Evolutionary conservation across 2,797 vertebrate species (phyloP).

Genomic region (Anas bahamensis): DNA sequence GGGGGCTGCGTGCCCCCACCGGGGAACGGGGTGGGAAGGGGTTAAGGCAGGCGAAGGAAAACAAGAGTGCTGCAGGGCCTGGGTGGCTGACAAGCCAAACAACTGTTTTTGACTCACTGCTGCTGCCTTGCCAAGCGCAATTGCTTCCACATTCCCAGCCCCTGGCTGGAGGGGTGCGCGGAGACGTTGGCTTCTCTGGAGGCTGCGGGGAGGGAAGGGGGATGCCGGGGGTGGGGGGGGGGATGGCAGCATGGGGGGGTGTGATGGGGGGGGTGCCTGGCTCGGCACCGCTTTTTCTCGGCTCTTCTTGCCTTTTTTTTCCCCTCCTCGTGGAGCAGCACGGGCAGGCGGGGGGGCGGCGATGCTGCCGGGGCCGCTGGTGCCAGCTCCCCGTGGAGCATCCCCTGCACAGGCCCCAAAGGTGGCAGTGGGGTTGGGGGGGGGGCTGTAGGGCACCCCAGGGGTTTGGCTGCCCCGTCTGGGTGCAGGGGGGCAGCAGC

Average conservation of each 20-base stretch:
- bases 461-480: background rate
- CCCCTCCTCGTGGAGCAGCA: background rate
- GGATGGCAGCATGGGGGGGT: background rate
- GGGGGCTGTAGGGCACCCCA: too few relatives aligned
- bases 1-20: background rate
- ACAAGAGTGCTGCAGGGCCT: constrained; percentile 62
- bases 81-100: constrained; percentile 71
- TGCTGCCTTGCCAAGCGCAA: constrained; percentile 68
- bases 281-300: background rate
- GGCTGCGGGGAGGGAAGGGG: constrained; percentile 29
- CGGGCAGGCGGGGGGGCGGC: background rate
- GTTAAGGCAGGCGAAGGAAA: constrained; percentile 37
- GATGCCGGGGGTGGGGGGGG: background rate
- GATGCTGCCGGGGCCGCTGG: background rate
- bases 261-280: background rate
- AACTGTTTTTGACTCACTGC: constrained; percentile 72
- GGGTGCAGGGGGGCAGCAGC: background rate
- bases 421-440: background rate
- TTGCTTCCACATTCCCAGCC: constrained; percentile 67
- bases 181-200: constrained; percentile 2
- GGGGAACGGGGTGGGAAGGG: background rate
- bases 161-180: constrained; percentile 56
- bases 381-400: background rate
- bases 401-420: background rate
- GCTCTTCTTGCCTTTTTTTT: background rate